Evolutionary conservation across 2,888 invertebrate genomes (phyloP).

Genomic region (Drosophila niveifrons): DNA sequence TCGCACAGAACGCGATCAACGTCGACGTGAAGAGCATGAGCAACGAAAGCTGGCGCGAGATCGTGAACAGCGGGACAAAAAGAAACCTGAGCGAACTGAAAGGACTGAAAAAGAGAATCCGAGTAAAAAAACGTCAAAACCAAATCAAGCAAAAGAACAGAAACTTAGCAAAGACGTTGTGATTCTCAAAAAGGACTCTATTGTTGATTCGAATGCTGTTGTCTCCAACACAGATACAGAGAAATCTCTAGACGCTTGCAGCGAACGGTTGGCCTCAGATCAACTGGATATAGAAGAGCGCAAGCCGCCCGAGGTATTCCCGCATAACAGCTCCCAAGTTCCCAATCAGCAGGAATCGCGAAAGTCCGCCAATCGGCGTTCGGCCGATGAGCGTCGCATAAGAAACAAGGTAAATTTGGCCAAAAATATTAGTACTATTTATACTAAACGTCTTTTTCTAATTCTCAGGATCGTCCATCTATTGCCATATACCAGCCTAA

Average conservation of each 20-base stretch:
- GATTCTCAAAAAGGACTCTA: slow-evolving; percentile 72
- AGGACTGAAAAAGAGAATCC: slow-evolving; percentile 33
- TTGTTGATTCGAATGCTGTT: slow-evolving; percentile 16
- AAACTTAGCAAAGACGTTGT: slow-evolving; percentile 75
- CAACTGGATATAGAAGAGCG: slow-evolving; percentile 16
- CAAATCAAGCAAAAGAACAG: slow-evolving; percentile 51
- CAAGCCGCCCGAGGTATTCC: slow-evolving; percentile 1
- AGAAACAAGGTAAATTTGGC: slow-evolving; percentile 81
- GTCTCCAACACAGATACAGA: slow-evolving; percentile 3
- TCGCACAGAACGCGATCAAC: slow-evolving; percentile 82
- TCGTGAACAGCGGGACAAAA: slow-evolving; percentile 57
- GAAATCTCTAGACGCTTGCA: slow-evolving; percentile 13
- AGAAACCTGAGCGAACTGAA: slow-evolving; percentile 30
- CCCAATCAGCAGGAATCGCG: slow-evolving; percentile 13
- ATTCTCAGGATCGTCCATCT: slow-evolving; percentile 92
- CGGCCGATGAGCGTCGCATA: slow-evolving; percentile 81
- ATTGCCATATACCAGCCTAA: slow-evolving; percentile 95
- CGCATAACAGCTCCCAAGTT: background rate
- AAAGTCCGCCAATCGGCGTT: slow-evolving; percentile 45
- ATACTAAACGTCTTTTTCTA: background rate
- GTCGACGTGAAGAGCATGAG: slow-evolving; percentile 84
- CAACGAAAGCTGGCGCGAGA: slow-evolving; percentile 71
- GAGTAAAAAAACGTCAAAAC: slow-evolving; percentile 26
- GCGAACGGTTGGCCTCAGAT: slow-evolving; percentile 2
- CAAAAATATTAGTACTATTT: background rate